These are phyloP conservation scores for Heteromyza rotundicornis DNA, from an alignment of 2,888 invertebrate species.

Conservation along the genomic window DNA sequence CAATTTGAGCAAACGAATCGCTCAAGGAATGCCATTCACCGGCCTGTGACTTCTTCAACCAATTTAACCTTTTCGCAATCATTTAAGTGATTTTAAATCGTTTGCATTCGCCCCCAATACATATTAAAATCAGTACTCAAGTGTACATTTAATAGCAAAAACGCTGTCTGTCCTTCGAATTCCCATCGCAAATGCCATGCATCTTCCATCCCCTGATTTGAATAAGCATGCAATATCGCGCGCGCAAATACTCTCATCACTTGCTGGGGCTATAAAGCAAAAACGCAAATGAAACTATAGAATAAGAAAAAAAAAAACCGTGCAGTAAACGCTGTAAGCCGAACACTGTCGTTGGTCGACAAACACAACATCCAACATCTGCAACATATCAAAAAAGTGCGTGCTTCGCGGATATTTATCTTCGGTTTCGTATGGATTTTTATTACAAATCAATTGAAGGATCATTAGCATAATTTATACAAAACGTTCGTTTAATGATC, in stretches of 20 bases:
- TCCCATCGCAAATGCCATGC: too few species aligned
- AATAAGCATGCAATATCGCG: neutral
- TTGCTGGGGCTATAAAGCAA: neutral
- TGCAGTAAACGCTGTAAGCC: neutral
- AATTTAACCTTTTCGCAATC: too few species aligned
- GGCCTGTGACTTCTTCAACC: too few species aligned
- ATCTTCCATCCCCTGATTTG: neutral
- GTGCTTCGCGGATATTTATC: constrained; percentile 62
- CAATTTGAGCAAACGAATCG: too few species aligned
- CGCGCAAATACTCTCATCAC: neutral
- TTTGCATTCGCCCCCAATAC: too few species aligned
- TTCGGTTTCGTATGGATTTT: constrained; percentile 59
- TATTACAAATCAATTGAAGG: constrained; percentile 64
- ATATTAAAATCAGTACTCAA: too few species aligned
- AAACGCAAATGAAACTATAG: neutral
- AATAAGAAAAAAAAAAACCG: too few species aligned
- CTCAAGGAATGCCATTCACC: too few species aligned
- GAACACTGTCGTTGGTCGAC: too few species aligned
- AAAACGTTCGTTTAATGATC: constrained; percentile 63
- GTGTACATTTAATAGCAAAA: too few species aligned
- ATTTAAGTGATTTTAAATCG: too few species aligned
- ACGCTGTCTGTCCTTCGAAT: too few species aligned
- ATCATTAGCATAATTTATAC: constrained; percentile 64
- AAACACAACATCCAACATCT: neutral
- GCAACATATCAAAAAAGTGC: constrained; percentile 46